Conservation (phyloP, 2,113 vertebrate genomes). For the Trematomus loennbergii region DNA sequence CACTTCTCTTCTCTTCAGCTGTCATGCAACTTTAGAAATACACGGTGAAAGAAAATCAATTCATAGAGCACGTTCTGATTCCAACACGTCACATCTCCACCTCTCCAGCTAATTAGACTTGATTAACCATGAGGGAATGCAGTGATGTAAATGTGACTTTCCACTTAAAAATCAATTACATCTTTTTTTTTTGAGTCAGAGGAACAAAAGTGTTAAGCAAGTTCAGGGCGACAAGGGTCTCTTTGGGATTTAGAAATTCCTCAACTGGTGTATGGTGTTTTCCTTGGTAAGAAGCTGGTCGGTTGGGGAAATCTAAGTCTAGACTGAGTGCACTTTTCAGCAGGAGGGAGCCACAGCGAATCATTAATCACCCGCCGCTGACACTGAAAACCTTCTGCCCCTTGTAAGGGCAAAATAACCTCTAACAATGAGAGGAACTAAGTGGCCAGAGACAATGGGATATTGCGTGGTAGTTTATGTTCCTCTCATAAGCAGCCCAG, state of each 20-base stretch:
- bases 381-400: conserved; percentile 82
- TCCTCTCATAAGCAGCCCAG: conserved; percentile 82
- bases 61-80: conserved; percentile 11
- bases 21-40: not conserved
- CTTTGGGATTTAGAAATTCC: conserved; percentile 48
- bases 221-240: conserved; percentile 67
- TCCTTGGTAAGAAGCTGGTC: conserved; percentile 51
- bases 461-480: conserved; percentile 81
- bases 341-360: conserved; percentile 70
- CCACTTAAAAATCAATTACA: conserved; percentile 73
- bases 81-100: conserved; percentile 15
- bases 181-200: conserved; percentile 41
- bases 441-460: conserved; percentile 84
- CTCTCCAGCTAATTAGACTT: conserved; percentile 54
- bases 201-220: conserved; percentile 66
- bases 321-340: conserved; percentile 79
- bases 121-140: conserved; percentile 63
- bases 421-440: conserved; percentile 79
- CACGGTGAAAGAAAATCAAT: conserved; percentile 44
- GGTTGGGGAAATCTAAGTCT: conserved; percentile 78
- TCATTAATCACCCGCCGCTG: conserved; percentile 87
- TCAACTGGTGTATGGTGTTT: conserved; percentile 66
- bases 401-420: conserved; percentile 85
- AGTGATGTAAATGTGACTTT: conserved; percentile 62
- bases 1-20: conserved; percentile 61